Percentiles rank a stretch among this genome's conserved stretches.
These are phyloP conservation scores for Orcinus orca DNA, from an alignment of 2,113 vertebrate genomes.

Conservation along the genomic window DNA sequence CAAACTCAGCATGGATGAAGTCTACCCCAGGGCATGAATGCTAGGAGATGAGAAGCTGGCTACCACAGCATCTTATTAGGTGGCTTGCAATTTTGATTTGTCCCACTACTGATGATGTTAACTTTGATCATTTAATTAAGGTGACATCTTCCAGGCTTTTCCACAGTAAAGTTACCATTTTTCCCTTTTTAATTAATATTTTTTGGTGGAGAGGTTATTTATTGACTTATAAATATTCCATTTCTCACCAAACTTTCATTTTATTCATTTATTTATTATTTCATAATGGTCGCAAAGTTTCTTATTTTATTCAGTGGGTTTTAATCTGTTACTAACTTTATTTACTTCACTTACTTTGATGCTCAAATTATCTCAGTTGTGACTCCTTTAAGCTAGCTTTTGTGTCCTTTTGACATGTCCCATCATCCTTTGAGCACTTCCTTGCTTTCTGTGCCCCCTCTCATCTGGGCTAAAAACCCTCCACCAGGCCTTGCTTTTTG, in stretches of 20 bases:
- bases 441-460: background rate
- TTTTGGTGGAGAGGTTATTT: background rate
- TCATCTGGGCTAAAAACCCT: background rate
- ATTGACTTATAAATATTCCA: background rate
- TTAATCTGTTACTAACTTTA: background rate
- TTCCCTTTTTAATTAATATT: background rate
- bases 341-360: background rate
- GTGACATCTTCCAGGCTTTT: background rate
- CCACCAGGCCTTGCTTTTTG: background rate
- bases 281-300: background rate
- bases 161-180: background rate
- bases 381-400: background rate
- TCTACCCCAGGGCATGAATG: background rate
- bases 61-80: background rate
- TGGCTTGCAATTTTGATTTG: background rate
- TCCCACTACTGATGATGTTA: background rate
- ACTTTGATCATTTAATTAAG: background rate
- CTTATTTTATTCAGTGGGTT: background rate
- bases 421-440: background rate
- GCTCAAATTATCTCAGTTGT: background rate
- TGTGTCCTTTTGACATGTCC: background rate
- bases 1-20: background rate
- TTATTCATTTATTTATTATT: background rate
- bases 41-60: background rate
- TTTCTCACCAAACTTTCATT: slow-evolving; percentile 34